Evolutionary conservation across 2,888 invertebrate genomes (phyloP).

Genomic region (Sisyra nigra): DNA sequence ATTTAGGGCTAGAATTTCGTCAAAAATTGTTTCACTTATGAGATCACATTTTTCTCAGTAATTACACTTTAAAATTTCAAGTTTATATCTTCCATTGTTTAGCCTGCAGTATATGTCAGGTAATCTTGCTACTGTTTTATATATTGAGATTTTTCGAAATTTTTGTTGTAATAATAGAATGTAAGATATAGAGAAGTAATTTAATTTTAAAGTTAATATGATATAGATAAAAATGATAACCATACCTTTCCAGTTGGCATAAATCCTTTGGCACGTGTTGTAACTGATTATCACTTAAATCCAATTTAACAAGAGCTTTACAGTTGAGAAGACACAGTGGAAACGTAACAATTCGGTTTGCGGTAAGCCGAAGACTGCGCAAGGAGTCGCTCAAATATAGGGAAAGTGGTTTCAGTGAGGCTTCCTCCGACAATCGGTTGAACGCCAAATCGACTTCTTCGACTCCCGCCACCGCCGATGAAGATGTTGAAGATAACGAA

Average conservation of each 20-base stretch:
- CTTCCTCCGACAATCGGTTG: slow-evolving; percentile 22
- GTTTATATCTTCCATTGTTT: too few relatives aligned
- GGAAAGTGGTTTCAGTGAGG: slow-evolving; percentile 10
- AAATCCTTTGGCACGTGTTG: slow-evolving; percentile 46
- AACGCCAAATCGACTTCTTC: slow-evolving; percentile 23
- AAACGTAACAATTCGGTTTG: slow-evolving; percentile 40
- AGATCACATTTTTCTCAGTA: too few relatives aligned
- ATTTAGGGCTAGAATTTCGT: too few relatives aligned
- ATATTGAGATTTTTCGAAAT: too few relatives aligned
- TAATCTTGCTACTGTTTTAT: too few relatives aligned
- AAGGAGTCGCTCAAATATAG: slow-evolving; percentile 13
- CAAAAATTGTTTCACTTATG: too few relatives aligned
- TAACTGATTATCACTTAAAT: slow-evolving; percentile 52
- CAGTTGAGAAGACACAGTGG: slow-evolving; percentile 43
- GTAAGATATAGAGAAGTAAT: too few relatives aligned
- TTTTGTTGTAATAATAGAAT: too few relatives aligned
- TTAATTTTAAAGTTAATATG: too few relatives aligned
- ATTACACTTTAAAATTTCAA: too few relatives aligned
- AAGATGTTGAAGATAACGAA: background rate
- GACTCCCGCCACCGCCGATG: slow-evolving; percentile 9
- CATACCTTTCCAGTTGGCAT: slow-evolving; percentile 36
- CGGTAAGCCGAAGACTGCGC: slow-evolving; percentile 28
- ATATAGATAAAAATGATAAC: slow-evolving; percentile 17
- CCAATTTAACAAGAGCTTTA: slow-evolving; percentile 42
- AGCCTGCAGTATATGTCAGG: too few relatives aligned